phyloP scores from a whole-genome alignment of 2,888 invertebrate species.

The Meiosimyza platycephala region DNA sequence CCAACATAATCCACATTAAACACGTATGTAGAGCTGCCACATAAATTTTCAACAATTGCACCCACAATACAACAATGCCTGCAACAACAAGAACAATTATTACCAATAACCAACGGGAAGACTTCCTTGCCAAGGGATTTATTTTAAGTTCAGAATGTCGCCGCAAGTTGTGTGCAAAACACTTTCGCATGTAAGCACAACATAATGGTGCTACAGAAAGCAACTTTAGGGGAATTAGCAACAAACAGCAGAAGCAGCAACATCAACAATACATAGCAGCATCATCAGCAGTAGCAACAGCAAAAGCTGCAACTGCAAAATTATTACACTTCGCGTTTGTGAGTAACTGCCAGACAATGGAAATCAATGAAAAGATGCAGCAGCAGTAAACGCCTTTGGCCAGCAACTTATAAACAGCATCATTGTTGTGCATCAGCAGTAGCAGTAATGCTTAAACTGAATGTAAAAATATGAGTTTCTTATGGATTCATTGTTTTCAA shows the following conservation, averaged over 20 bases:
- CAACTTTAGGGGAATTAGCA: constrained; percentile 28
- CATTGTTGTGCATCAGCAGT: constrained; percentile 2
- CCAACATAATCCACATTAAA: too few species aligned
- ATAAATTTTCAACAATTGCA: constrained; percentile 14
- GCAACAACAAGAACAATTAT: constrained; percentile 1
- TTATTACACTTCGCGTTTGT: constrained; percentile 37
- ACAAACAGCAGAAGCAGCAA: too few species aligned
- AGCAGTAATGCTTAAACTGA: too few species aligned
- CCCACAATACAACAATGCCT: constrained; percentile 1
- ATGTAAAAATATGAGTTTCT: too few species aligned
- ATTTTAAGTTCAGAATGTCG: too few species aligned
- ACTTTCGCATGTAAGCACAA: too few species aligned
- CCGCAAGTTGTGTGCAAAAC: too few species aligned
- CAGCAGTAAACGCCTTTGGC: constrained; percentile 55
- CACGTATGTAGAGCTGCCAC: too few species aligned
- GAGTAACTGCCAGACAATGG: constrained; percentile 21
- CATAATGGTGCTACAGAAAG: constrained; percentile 27
- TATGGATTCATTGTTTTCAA: too few species aligned
- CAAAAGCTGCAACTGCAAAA: constrained; percentile 22
- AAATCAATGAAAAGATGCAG: constrained; percentile 12
- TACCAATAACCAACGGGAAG: constrained; percentile 24
- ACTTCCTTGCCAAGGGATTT: too few species aligned
- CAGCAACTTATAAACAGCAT: constrained; percentile 38
- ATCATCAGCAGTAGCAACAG: neutral
- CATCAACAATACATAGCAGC: neutral